Evolutionary conservation across 2,888 invertebrate genomes (phyloP), one percentile per base, ranked within the genome.

Genomic region (Stegophylla sp.): DNA sequence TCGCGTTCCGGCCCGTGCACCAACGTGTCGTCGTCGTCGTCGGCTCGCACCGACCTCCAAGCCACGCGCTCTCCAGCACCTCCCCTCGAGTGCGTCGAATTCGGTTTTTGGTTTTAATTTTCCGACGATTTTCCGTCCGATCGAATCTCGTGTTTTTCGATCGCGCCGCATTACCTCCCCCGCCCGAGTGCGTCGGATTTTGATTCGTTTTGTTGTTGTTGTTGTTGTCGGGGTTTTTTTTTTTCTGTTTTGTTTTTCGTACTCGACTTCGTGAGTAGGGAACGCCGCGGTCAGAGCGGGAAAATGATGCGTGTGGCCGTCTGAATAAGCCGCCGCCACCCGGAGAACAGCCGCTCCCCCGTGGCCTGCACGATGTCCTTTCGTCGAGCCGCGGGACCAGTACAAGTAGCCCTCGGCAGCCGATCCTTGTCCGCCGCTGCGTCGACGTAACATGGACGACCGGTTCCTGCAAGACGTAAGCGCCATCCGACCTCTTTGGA

Each of bases 391-490:
- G 34, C 4, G 64, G 26, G 15, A 34, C 34, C 34, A 34, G 34
- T 34, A 34, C 4, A 5, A 34, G 34, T 34, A 34, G 34, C 7
- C 26, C 43, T n/a, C n/a, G n/a, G 43, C 53, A 10, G 53, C 59
- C 45, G 45, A 23, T n/a, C 45, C 28, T 9, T 23, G n/a, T n/a
- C 53, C 43, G 67, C 43, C 43, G 45, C 13, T 10, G 45, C 10
- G 43, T 34, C 26, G 28, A 28, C 10, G 20, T 77, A 77, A 77
- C 20, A 79, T 79, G 79, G 79, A 79, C 69, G 79, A 79, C 69
- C 69, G 69, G 79, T 79, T 79, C n/a, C 61, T 79, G 34, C 79
- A 69, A 48, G 79, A 79, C 79, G 79, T 79, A 79, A 79, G 77
- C 28, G 34, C 43, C 17, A 64, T 41, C 17, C 48, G 9, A 1